Evolutionary conservation across 2,888 invertebrate species (phyloP).

Genomic region (Tryphoninae sp.): DNA sequence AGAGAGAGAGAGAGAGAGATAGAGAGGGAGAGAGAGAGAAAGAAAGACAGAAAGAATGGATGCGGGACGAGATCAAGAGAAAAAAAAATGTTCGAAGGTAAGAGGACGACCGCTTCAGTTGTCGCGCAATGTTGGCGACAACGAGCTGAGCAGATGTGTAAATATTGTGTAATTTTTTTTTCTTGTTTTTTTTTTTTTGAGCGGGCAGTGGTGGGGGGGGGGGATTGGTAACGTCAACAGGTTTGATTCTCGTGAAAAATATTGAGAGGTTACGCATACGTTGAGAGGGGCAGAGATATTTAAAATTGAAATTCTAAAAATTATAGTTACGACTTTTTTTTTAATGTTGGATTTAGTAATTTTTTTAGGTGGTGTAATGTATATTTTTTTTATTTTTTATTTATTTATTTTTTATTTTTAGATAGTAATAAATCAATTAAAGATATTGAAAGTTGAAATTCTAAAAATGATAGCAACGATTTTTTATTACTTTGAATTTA

Average conservation of each 20-base stretch:
- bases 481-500: no score
- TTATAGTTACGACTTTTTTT: no score
- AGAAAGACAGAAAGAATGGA: slow-evolving; percentile 5
- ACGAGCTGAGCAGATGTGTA: slow-evolving; percentile 72
- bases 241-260: neutral
- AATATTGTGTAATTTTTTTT: slow-evolving; percentile 69
- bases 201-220: neutral
- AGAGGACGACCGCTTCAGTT: slow-evolving; percentile 62
- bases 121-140: slow-evolving; percentile 50
- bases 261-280: no score
- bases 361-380: no score
- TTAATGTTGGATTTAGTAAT: no score
- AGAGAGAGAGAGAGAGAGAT: slow-evolving; percentile 12
- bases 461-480: no score
- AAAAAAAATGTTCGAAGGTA: slow-evolving; percentile 34
- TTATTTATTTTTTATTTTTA: no score
- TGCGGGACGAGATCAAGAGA: slow-evolving; percentile 40
- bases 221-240: slow-evolving; percentile 36
- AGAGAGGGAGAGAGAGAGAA: slow-evolving; percentile 17
- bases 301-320: no score
- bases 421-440: no score
- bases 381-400: no score
- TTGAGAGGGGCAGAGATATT: no score
- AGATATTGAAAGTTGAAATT: no score
- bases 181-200: slow-evolving; percentile 18